Evolutionary conservation across 2,888 invertebrate species (phyloP).

Genomic region (Drosophila hamatofila): DNA sequence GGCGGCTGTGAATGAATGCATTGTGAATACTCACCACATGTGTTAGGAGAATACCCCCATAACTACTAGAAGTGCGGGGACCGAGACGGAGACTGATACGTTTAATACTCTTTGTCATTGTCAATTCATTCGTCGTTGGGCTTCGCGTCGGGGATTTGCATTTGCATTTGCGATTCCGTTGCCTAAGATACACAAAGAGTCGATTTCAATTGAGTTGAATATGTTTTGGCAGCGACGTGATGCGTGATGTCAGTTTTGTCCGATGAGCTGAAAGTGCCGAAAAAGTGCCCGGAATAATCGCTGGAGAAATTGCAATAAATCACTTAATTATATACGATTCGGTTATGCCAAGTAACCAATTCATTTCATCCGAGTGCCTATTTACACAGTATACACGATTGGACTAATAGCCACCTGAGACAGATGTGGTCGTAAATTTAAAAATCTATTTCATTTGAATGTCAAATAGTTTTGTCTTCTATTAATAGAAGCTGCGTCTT

Average conservation of each 20-base stretch:
- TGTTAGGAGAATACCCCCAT: conserved; percentile 74
- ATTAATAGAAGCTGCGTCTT: neutral
- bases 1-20: neutral
- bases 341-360: conserved; percentile 31
- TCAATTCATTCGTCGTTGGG: conserved; percentile 75
- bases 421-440: neutral
- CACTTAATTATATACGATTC: conserved; percentile 33
- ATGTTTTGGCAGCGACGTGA: conserved; percentile 17
- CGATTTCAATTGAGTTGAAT: conserved; percentile 12
- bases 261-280: conserved; percentile 52
- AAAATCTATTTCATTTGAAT: neutral
- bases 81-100: conserved; percentile 62
- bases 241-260: conserved; percentile 49
- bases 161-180: conserved; percentile 70
- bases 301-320: conserved; percentile 54
- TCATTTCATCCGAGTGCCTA: neutral
- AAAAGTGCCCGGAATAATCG: conserved; percentile 10
- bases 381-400: conserved; percentile 11
- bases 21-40: conserved; percentile 79
- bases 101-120: conserved; percentile 83
- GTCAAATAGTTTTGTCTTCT: neutral
- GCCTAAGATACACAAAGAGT: conserved; percentile 37
- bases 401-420: neutral
- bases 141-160: conserved; percentile 58
- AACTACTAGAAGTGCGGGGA: conserved; percentile 74